These are phyloP conservation scores for Apodemus sylvaticus DNA, from an alignment of 2,113 vertebrate species.

Conservation along the genomic window DNA sequence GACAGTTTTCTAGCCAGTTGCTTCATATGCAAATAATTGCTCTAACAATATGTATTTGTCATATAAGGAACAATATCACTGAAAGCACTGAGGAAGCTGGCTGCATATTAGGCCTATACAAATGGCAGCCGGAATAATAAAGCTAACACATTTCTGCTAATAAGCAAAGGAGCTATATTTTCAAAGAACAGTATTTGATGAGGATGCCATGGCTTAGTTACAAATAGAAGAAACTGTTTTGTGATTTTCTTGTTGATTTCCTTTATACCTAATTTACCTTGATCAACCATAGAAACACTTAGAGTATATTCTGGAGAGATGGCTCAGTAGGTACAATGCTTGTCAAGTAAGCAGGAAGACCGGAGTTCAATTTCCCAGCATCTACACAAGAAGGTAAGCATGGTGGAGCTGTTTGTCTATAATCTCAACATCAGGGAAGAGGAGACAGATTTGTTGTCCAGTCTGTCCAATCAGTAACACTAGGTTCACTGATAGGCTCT, in stretches of 20 bases:
- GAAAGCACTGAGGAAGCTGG: neutral
- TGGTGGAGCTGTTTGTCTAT: neutral
- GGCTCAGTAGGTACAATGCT: neutral
- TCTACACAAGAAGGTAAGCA: neutral
- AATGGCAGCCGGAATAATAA: conserved; percentile 13
- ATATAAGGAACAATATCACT: neutral
- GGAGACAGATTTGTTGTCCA: neutral
- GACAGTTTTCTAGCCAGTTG: conserved; percentile 11
- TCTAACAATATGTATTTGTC: conserved; percentile 17
- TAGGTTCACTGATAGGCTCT: neutral
- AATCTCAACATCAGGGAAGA: neutral
- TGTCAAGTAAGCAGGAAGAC: neutral
- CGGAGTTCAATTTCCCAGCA: neutral
- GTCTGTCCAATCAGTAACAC: neutral
- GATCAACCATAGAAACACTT: neutral
- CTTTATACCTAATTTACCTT: neutral
- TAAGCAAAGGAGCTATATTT: neutral
- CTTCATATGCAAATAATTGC: neutral
- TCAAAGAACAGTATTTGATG: neutral
- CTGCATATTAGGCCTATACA: neutral
- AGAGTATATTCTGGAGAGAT: neutral
- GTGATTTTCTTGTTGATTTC: neutral
- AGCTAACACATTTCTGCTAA: neutral
- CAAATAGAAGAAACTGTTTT: neutral
- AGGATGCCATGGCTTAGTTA: neutral